Conservation (phyloP, 1,140 invertebrate genomes). For the Temnothorax longispinosus region DNA sequence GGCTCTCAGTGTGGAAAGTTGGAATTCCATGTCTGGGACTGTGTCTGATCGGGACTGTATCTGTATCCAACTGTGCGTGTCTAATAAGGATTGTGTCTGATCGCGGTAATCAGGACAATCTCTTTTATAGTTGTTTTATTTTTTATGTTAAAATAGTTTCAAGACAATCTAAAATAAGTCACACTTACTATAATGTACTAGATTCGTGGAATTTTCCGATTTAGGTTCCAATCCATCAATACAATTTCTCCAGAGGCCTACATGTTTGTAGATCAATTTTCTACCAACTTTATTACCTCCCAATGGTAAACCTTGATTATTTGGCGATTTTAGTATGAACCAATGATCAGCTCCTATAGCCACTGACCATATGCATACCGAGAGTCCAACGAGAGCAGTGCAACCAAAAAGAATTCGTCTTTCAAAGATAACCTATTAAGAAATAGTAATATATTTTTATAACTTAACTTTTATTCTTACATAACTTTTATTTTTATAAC, state of each 20-base stretch:
- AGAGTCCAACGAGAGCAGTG: conserved; percentile 89
- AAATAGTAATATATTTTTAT: not conserved
- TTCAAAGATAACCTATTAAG: conserved; percentile 88
- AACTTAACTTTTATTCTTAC: not conserved
- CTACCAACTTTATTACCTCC: conserved; percentile 71
- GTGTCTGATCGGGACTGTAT: no score
- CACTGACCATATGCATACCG: conserved; percentile 90
- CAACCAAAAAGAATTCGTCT: conserved; percentile 89
- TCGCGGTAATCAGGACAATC: no score
- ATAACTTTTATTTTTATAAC: no score
- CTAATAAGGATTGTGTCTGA: no score
- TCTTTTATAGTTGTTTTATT: not conserved
- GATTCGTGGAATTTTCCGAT: conserved; percentile 62
- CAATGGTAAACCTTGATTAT: conserved; percentile 71
- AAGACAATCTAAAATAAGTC: not conserved
- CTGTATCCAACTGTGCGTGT: no score
- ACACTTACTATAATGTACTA: conserved; percentile 77
- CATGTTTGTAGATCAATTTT: conserved; percentile 85
- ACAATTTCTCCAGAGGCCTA: conserved; percentile 91
- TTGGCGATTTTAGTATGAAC: conserved; percentile 88
- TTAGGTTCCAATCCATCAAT: conserved; percentile 77
- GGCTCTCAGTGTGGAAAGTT: no score
- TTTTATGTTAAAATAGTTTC: not conserved
- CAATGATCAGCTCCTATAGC: conserved; percentile 92
- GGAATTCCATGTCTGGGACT: no score